These are phyloP conservation scores for Drosophila varians DNA, from an alignment of 1,140 invertebrate species.

Conservation along the genomic window DNA sequence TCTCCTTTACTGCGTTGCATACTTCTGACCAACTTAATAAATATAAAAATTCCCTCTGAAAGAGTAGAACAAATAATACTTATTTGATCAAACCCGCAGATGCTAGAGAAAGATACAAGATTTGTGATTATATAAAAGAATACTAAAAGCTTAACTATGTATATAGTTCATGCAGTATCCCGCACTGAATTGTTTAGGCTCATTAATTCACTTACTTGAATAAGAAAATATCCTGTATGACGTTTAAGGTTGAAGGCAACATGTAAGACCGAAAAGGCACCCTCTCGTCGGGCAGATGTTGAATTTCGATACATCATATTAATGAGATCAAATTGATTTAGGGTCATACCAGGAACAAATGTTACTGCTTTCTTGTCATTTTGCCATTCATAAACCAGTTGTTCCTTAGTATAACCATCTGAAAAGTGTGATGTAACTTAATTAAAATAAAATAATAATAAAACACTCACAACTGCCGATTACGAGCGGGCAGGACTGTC, in stretches of 20 bases:
- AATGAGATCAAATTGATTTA: constrained; percentile 95
- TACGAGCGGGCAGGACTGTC: constrained; percentile 95
- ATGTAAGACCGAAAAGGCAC: constrained; percentile 94
- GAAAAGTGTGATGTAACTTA: constrained; percentile 2
- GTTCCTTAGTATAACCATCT: constrained; percentile 96
- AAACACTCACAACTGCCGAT: constrained; percentile 95
- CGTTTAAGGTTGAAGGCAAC: constrained; percentile 96
- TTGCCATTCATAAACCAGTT: constrained; percentile 96
- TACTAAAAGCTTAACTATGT: too few species aligned
- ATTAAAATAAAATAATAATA: neutral
- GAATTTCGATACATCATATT: constrained; percentile 92
- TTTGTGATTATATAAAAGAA: too few species aligned
- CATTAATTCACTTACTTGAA: constrained; percentile 87
- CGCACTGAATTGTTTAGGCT: too few species aligned
- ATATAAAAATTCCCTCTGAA: too few species aligned
- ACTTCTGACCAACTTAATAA: too few species aligned
- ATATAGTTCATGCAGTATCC: too few species aligned
- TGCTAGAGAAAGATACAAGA: too few species aligned
- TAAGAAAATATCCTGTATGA: constrained; percentile 96
- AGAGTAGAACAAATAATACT: too few species aligned
- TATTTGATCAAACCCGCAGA: too few species aligned
- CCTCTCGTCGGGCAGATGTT: constrained; percentile 90
- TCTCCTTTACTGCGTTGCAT: too few species aligned
- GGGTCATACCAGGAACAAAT: constrained; percentile 94
- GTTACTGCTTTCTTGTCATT: constrained; percentile 90